These are phyloP conservation scores for Meteorus sp. DNA, from an alignment of 1,140 invertebrate genomes.

Conservation along the genomic window DNA sequence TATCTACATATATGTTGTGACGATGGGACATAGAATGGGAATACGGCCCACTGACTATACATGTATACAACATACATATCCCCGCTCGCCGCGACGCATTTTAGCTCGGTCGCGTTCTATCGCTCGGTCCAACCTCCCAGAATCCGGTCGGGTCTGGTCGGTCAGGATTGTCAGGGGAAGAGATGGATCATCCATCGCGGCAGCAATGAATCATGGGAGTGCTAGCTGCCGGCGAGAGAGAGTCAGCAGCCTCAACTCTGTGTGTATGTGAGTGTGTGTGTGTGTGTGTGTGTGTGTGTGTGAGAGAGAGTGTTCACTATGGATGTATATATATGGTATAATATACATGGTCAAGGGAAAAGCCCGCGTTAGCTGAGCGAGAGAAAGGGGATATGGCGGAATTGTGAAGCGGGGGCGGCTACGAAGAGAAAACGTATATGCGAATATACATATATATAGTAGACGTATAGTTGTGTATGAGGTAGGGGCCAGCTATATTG, in stretches of 20 bases:
- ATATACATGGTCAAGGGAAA: no score
- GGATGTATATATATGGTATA: no score
- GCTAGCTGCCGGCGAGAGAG: slow-evolving; percentile 37
- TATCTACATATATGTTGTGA: no score
- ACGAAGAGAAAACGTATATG: slow-evolving; percentile 30
- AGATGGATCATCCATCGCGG: slow-evolving; percentile 58
- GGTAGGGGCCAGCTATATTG: slow-evolving; percentile 15
- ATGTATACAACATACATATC: no score
- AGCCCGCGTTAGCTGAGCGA: slow-evolving; percentile 1
- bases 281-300: slow-evolving; percentile 22
- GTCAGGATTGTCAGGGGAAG: slow-evolving; percentile 42
- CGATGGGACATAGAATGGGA: slow-evolving; percentile 17
- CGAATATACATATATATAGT: slow-evolving; percentile 22
- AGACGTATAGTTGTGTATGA: slow-evolving; percentile 21
- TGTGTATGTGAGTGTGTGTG: slow-evolving; percentile 18
- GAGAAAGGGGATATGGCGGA: slow-evolving; percentile 15
- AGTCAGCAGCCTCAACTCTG: slow-evolving; percentile 19
- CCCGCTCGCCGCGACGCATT: slow-evolving; percentile 8
- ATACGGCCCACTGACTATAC: slow-evolving; percentile 27
- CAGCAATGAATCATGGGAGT: slow-evolving; percentile 57
- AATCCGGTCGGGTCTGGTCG: slow-evolving; percentile 36
- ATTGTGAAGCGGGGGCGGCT: slow-evolving; percentile 24
- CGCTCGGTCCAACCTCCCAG: slow-evolving; percentile 15
- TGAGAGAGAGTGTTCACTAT: slow-evolving; percentile 10
- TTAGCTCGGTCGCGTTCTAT: slow-evolving; percentile 10